A percentile compares a stretch with the other conserved stretches of the same genome.
Conservation (phyloP, 2,888 invertebrate genomes). For the Drosophila austrosaltans region DNA sequence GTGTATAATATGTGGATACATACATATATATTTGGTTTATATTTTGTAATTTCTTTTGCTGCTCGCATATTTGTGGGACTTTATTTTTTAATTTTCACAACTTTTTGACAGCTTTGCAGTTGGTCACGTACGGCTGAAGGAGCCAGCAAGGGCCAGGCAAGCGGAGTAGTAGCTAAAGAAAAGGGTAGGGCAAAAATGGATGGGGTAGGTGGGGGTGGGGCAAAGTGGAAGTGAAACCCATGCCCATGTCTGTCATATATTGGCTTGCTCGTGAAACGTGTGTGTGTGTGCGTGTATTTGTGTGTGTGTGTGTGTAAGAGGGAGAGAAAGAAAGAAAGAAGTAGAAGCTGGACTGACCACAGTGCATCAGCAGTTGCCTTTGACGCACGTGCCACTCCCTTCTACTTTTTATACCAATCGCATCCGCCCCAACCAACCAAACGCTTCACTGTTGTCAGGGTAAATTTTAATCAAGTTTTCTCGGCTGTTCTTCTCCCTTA, state of each 20-base stretch:
- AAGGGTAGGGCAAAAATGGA: not conserved
- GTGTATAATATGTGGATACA: not conserved
- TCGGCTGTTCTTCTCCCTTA: slow-evolving; percentile 43
- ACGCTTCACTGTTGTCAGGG: slow-evolving; percentile 46
- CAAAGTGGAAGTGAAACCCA: slow-evolving; percentile 17
- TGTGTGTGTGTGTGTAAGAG: slow-evolving; percentile 4
- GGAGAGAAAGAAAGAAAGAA: slow-evolving; percentile 1
- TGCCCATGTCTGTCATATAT: slow-evolving; percentile 49
- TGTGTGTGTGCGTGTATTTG: slow-evolving; percentile 13
- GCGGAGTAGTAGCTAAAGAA: not conserved
- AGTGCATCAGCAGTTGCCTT: slow-evolving; percentile 61
- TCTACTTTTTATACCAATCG: slow-evolving; percentile 4
- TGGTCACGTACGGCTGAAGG: slow-evolving; percentile 61
- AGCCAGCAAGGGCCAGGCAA: slow-evolving; percentile 26
- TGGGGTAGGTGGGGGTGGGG: too few relatives aligned
- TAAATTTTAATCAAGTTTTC: slow-evolving; percentile 75
- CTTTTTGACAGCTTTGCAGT: slow-evolving; percentile 71
- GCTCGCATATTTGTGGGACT: slow-evolving; percentile 72
- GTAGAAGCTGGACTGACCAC: slow-evolving; percentile 39
- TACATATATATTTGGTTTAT: slow-evolving; percentile 9
- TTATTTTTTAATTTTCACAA: slow-evolving; percentile 76
- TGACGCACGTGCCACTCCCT: slow-evolving; percentile 62
- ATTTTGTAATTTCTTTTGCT: slow-evolving; percentile 38
- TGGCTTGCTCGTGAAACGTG: slow-evolving; percentile 40
- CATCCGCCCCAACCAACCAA: slow-evolving; percentile 17